Evolutionary conservation across 2,888 invertebrate species (phyloP), one percentile per base, ranked within the genome.

Genomic region (Tillus elongatus): DNA sequence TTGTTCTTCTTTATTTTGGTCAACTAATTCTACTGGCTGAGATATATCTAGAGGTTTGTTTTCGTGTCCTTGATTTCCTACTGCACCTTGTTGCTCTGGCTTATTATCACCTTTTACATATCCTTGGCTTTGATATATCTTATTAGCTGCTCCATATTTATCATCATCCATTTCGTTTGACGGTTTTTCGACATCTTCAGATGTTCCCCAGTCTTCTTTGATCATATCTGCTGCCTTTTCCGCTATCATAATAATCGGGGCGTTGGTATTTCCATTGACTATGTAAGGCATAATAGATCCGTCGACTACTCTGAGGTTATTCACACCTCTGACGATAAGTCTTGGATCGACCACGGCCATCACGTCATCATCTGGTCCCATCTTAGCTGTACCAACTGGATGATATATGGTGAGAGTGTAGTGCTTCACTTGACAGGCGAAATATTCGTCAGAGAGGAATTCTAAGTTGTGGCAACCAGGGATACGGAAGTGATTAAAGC

Each of bases 201-300:
- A 6, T 6, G 35, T 27, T 6, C 38, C 37, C 77, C 82, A 83
- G 46, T 83, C 80, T 56, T 79, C 72, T 56, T 84, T 85, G 46
- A 89, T 84, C 73, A 89, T 77, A 52, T 88, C 86, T 0, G 85
- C 72, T 1, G 79, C 85, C 53, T 82, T 86, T 56, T 89, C 88
- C 0, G 80, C 88, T 29, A 89, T 80, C 88, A 88, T 88, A 30
- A 87, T 77, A 1, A 75, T 75, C 0, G 88, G 85, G 0, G 84
- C 86, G 52, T 87, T 87, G 0, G 86, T 88, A 54, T 89, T 87
- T 0, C 87, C 88, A 16, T 73, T 82, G 0, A 77, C 70, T 36
- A 89, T 83, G 2, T 66, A 73, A 0, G 89, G 89, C 83, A 90
- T 88, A 12, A 90, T 72, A 46, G 86, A 87, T 1, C 79, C 84